Conservation (phyloP, 2,113 vertebrate genomes). For the Choloepus hoffmanni region DNA sequence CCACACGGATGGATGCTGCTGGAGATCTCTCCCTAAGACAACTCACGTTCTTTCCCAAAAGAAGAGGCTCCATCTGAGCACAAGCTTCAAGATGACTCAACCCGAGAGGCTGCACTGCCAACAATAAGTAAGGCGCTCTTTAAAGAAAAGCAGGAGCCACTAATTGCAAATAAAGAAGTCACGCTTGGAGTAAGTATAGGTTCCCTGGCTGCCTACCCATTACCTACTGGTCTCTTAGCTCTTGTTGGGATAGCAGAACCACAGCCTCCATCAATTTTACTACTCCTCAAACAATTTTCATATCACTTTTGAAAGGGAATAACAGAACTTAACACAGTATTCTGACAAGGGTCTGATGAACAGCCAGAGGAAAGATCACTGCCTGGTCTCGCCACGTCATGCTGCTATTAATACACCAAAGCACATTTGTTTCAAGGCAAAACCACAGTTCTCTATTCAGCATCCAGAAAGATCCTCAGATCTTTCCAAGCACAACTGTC, state of each 20-base stretch:
- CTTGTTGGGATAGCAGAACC: fast-evolving
- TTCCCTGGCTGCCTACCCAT: fast-evolving
- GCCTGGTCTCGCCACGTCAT: fast-evolving
- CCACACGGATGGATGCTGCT: not conserved
- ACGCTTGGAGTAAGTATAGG: not conserved
- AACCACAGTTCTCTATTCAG: fast-evolving
- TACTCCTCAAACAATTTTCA: not conserved
- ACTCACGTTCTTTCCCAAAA: fast-evolving
- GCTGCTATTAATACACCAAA: fast-evolving
- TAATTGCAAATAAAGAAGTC: not conserved
- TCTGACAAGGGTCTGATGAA: not conserved
- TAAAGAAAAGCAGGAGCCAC: not conserved
- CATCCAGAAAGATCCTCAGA: not conserved
- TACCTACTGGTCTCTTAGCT: not conserved
- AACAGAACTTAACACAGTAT: not conserved
- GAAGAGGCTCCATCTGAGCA: not conserved
- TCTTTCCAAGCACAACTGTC: fast-evolving
- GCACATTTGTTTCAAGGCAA: not conserved
- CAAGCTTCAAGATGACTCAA: not conserved
- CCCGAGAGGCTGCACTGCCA: not conserved
- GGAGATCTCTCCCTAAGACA: not conserved
- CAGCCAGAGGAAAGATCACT: not conserved
- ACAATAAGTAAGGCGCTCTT: not conserved
- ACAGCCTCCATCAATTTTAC: fast-evolving
- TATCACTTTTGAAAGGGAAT: not conserved